Evolutionary conservation across 2,888 invertebrate species (phyloP).

Genomic region (Apotomis capreana): DNA sequence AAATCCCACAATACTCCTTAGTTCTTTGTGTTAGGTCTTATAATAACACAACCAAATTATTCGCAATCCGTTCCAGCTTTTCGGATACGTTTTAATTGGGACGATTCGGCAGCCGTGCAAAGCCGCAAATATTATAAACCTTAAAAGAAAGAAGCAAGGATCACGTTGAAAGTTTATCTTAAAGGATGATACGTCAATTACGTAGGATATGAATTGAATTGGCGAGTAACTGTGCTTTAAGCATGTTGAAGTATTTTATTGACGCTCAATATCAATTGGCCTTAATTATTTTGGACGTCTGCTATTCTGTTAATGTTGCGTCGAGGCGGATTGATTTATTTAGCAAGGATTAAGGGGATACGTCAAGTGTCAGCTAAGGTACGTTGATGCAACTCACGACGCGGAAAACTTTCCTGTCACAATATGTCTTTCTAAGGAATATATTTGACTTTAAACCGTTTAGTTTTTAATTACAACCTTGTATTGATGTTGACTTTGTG

Average conservation of each 20-base stretch:
- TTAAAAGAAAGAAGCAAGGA: constrained; percentile 44
- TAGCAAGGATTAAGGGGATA: too few relatives aligned
- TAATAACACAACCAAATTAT: neutral
- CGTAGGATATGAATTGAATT: constrained; percentile 50
- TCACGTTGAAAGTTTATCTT: constrained; percentile 30
- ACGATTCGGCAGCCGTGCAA: constrained; percentile 53
- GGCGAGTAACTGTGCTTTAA: constrained; percentile 51
- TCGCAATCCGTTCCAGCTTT: constrained; percentile 60
- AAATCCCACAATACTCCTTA: constrained; percentile 2
- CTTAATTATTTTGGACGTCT: constrained; percentile 28
- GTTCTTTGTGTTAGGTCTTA: neutral
- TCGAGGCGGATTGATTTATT: constrained; percentile 7
- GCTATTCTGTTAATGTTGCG: constrained; percentile 7
- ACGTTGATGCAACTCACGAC: too few relatives aligned
- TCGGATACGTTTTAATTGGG: constrained; percentile 64
- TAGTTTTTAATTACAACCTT: too few relatives aligned
- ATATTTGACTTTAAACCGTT: too few relatives aligned
- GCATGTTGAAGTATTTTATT: constrained; percentile 45
- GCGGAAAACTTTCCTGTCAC: too few relatives aligned
- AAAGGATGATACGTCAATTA: constrained; percentile 24
- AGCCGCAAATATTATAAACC: constrained; percentile 39
- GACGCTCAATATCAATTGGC: constrained; percentile 30
- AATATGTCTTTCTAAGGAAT: too few relatives aligned
- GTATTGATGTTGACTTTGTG: too few relatives aligned
- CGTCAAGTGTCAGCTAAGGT: too few relatives aligned